Evolutionary conservation across 2,113 vertebrate species (phyloP), one percentile per base, ranked within the genome.

Genomic region (Daboia siamensis): DNA sequence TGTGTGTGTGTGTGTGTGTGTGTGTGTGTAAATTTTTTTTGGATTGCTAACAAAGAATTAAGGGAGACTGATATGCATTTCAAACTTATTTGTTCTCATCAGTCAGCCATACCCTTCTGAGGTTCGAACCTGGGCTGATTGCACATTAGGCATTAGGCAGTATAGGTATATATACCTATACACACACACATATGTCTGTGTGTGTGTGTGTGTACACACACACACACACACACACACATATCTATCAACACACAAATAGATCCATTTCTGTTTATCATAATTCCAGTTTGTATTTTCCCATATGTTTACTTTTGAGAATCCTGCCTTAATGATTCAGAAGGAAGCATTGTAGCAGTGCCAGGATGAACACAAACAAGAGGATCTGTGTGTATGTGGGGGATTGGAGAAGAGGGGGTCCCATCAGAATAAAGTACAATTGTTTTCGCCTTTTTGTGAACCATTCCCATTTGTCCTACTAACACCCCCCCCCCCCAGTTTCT

Each of bases 201-300:
- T 64, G 61, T 64, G 11, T 4, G 20, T 12, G 59, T 11, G 3
- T 61, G 59, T 11, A n/a, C n/a, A n/a, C n/a, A n/a, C n/a, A n/a
- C n/a, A 39, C 39, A 39, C 39, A 39, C 39, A 39, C 39, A 39
- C 39, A 39, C 39, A 39, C 39, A 39, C 39, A 39, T 64, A n/a
- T 64, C n/a, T n/a, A 13, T 80, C 6, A 39, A 80, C 33, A 80
- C 74, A 80, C 33, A 80, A 39, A 44, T 80, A 80, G 74, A 80
- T 44, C 98, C 98, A 98, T 98, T 98, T 97, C 98, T 97, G 97
- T 98, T 98, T 97, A 97, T 98, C 97, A 98, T 97, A 97, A 98
- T 98, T 97, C 96, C 97, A 94, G 95, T 97, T 87, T 97, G 98
- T 97, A 96, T 97, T 97, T 97, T 96, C 97, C 97, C 7, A 51